Percentiles rank a stretch among this genome's conserved stretches.
Evolutionary conservation across 2,113 vertebrate genomes (phyloP).

Genomic region (Mastomys coucha): DNA sequence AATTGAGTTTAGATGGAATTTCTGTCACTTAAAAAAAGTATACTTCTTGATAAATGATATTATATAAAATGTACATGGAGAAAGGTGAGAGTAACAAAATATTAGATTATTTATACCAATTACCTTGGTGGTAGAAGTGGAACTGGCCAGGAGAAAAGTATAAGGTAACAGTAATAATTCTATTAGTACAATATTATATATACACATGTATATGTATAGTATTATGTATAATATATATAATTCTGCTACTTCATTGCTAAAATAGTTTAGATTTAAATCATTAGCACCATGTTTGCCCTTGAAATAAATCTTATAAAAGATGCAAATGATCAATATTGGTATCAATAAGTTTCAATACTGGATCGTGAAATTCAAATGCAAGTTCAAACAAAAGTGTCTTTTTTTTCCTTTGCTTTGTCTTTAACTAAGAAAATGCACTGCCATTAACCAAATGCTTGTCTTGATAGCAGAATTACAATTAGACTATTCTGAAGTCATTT

Average conservation of each 20-base stretch:
- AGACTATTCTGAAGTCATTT: not conserved
- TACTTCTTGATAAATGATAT: not conserved
- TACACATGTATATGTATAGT: not conserved
- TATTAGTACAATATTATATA: not conserved
- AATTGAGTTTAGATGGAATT: not conserved
- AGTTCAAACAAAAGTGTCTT: not conserved
- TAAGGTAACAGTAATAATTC: not conserved
- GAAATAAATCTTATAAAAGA: not conserved
- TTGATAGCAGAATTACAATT: not conserved
- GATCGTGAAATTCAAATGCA: conserved; percentile 19
- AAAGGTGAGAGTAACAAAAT: not conserved
- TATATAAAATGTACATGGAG: not conserved
- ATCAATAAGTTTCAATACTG: not conserved
- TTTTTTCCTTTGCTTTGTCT: not conserved
- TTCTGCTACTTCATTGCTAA: not conserved
- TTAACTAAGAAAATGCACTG: not conserved
- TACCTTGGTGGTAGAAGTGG: not conserved
- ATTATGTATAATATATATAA: not conserved
- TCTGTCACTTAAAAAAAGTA: not conserved
- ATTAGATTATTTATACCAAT: not conserved
- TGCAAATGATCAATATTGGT: not conserved
- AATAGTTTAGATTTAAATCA: conserved; percentile 13
- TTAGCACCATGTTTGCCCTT: not conserved
- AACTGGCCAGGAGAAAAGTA: not conserved
- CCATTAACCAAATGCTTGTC: conserved; percentile 15